Evolutionary conservation across 2,113 vertebrate genomes (phyloP), one percentile per base, ranked within the genome.

Genomic region (Cinclus cinclus): DNA sequence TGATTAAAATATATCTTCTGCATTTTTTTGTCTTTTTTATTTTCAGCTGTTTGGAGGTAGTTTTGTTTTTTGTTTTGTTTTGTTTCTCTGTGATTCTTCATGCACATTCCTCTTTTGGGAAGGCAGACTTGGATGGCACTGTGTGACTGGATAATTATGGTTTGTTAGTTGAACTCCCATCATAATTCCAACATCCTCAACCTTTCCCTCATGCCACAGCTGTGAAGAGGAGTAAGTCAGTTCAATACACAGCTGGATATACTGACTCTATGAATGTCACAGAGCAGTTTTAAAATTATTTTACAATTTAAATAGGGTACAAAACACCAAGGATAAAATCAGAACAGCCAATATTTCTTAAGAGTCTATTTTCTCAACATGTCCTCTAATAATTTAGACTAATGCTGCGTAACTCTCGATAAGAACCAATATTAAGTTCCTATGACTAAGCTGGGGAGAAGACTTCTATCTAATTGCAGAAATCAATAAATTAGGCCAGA

Each of bases 51-150:
- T 52, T 52, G 27, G 15, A 14, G 8, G 35, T 37, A 37, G 8
- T 9, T 27, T 27, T 50, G 15, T 50, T 15, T 25, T 50, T 5
- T 27, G 14, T 25, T 25, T 50, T 24, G 13, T 24, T 49, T 49
- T 8, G 21, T 63, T 50, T 53, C 63, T 52, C 50, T 1, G 1
- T 52, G 41, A 47, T 1, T 1, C 7, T 44, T 59, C 3, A 1
- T 13, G 5, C 1, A 15, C 10, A 33, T 50, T 81, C 15, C 7
- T 79, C 12, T 71, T 64, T 33, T 53, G 39, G 41, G 23, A 73
- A 76, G 10, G 41, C 27, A 50, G 19, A 84, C 27, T 10, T 37
- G 49, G 7, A 33, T 3, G 4, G 3, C 19, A 33, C 20, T 0
- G 0, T 64, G 11, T 64, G 42, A 42, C 31, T 64, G n/a, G 17